phyloP scores from a whole-genome alignment of 2,888 invertebrate genomes.

The Arrhopalites spinosus region DNA sequence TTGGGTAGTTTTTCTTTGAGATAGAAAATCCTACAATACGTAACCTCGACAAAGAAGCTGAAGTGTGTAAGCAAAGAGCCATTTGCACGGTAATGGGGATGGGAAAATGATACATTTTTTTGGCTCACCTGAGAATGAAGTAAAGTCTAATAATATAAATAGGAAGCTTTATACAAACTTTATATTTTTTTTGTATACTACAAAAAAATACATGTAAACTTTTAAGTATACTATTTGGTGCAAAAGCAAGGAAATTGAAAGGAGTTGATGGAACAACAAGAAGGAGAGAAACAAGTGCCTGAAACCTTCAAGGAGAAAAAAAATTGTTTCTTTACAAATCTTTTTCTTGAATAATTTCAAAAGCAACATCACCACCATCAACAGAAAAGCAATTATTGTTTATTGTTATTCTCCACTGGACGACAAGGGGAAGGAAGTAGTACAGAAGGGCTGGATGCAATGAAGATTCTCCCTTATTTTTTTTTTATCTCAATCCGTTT shows the following conservation, averaged over 20 bases:
- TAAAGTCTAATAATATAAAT: slow-evolving; percentile 21
- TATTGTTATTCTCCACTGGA: slow-evolving; percentile 17
- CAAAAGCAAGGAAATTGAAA: neutral
- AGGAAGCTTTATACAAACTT: no score
- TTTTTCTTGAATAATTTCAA: slow-evolving; percentile 12
- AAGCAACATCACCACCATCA: neutral
- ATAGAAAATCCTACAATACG: slow-evolving; percentile 33
- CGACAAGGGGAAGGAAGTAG: neutral
- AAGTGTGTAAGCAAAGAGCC: slow-evolving; percentile 12
- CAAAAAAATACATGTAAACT: no score
- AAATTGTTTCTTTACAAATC: neutral
- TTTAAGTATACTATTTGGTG: neutral
- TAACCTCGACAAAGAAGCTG: neutral
- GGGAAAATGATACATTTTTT: slow-evolving; percentile 34
- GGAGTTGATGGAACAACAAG: neutral
- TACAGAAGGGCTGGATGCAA: neutral
- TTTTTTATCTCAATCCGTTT: neutral
- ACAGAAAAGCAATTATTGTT: slow-evolving; percentile 17
- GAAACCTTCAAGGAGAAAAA: neutral
- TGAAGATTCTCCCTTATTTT: neutral
- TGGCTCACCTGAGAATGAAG: slow-evolving; percentile 21
- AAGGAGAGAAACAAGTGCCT: neutral
- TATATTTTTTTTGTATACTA: no score
- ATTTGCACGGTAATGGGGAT: slow-evolving; percentile 34
- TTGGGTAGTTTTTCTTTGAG: slow-evolving; percentile 24